These are phyloP conservation scores for Notolabrus celidotus DNA, from an alignment of 2,797 vertebrate genomes.

Conservation along the genomic window DNA sequence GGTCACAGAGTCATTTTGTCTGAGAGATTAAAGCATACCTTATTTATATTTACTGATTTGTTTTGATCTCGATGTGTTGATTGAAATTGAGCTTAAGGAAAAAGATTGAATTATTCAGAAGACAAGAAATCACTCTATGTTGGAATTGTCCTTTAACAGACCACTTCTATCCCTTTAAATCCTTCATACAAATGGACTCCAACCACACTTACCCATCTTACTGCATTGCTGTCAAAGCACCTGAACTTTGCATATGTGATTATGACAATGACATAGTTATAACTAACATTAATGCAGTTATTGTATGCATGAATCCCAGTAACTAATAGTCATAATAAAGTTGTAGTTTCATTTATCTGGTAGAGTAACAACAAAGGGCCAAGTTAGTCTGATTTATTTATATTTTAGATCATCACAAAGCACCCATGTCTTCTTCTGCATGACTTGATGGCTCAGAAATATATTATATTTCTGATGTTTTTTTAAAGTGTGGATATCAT, in stretches of 20 bases:
- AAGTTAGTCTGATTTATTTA: not conserved
- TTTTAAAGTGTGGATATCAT: constrained; percentile 12
- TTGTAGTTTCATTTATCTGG: not conserved
- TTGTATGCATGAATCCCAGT: constrained; percentile 14
- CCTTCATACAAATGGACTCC: too few species aligned
- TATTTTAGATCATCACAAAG: constrained; percentile 1
- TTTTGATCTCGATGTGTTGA: too few species aligned
- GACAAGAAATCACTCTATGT: too few species aligned
- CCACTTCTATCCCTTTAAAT: not conserved
- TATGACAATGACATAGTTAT: not conserved
- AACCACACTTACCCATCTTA: not conserved
- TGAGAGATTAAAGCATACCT: too few species aligned
- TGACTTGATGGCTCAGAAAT: constrained; percentile 16
- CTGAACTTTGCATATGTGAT: not conserved
- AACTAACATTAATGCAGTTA: not conserved
- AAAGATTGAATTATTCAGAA: too few species aligned
- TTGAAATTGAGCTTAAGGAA: too few species aligned
- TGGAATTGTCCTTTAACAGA: not conserved
- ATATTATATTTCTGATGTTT: constrained; percentile 10
- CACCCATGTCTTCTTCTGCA: not conserved
- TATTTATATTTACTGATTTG: too few species aligned
- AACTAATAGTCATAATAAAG: constrained; percentile 3
- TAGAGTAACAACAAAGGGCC: not conserved
- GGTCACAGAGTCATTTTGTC: too few species aligned
- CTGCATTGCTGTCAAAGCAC: not conserved